phyloP scores from a whole-genome alignment of 1,140 invertebrate species.

The Drosophila pallidifrons region DNA sequence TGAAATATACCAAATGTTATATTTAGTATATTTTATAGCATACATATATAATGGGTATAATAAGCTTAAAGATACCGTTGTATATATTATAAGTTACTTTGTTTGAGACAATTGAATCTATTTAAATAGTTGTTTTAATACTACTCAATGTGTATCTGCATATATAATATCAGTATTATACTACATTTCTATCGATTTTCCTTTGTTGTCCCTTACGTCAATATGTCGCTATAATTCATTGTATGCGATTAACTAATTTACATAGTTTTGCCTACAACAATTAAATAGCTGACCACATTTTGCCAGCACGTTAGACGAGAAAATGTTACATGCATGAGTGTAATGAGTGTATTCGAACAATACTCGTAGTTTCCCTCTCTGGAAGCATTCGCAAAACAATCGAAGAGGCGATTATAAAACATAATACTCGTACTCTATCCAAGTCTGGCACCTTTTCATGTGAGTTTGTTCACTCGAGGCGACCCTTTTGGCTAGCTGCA shows the following conservation, averaged over 20 bases:
- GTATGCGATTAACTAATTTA: conserved; percentile 48
- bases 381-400: conserved; percentile 17
- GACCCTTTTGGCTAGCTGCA: conserved; percentile 25
- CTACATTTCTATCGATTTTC: too few relatives aligned
- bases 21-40: too few relatives aligned
- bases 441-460: conserved; percentile 31
- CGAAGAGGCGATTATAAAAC: conserved; percentile 65
- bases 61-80: too few relatives aligned
- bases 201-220: background rate
- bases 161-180: too few relatives aligned
- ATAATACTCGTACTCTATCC: conserved; percentile 57
- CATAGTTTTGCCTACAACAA: conserved; percentile 76
- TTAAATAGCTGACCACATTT: conserved; percentile 67
- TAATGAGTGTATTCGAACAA: background rate
- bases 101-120: too few relatives aligned
- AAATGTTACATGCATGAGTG: background rate
- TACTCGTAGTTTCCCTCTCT: background rate
- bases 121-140: too few relatives aligned
- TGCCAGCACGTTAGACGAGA: conserved; percentile 14
- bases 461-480: conserved; percentile 35
- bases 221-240: background rate
- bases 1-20: too few relatives aligned
- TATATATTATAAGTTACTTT: too few relatives aligned
- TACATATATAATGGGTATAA: too few relatives aligned
- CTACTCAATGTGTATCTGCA: too few relatives aligned